Percentiles rank a stretch among this genome's conserved stretches.
Conservation (phyloP, 2,113 vertebrate species). For the Lagopus muta region DNA sequence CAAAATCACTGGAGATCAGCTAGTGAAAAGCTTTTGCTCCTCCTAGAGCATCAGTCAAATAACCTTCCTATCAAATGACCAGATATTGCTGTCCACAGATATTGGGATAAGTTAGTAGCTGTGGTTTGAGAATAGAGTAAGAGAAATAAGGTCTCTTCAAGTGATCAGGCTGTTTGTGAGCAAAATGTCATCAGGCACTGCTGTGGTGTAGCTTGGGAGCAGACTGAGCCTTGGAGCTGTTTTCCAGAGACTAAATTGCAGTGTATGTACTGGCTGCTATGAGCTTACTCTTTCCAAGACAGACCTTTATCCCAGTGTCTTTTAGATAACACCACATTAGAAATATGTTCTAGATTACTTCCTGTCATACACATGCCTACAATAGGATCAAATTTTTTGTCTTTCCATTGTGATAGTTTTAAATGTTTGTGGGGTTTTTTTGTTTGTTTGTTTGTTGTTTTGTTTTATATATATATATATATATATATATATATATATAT, state of each 20-base stretch:
- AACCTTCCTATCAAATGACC: neutral
- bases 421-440: neutral
- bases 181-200: neutral
- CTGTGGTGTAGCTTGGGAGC: neutral
- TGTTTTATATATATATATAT: neutral
- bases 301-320: neutral
- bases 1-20: neutral
- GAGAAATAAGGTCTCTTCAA: neutral
- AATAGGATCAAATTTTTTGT: neutral
- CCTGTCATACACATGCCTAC: neutral
- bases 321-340: neutral
- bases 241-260: neutral
- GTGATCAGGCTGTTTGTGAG: constrained; percentile 24
- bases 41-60: neutral
- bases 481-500: neutral
- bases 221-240: constrained; percentile 39
- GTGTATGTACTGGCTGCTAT: neutral
- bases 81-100: constrained; percentile 2
- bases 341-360: neutral
- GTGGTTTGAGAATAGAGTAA: neutral
- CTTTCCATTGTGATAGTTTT: neutral
- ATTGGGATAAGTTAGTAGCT: constrained; percentile 11
- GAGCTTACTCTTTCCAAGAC: neutral
- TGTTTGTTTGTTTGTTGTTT: too few species aligned
- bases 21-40: neutral